These are phyloP conservation scores for Virgularia gustaviana DNA, from an alignment of 92 coral and sea anemone genomes.

Conservation along the genomic window DNA sequence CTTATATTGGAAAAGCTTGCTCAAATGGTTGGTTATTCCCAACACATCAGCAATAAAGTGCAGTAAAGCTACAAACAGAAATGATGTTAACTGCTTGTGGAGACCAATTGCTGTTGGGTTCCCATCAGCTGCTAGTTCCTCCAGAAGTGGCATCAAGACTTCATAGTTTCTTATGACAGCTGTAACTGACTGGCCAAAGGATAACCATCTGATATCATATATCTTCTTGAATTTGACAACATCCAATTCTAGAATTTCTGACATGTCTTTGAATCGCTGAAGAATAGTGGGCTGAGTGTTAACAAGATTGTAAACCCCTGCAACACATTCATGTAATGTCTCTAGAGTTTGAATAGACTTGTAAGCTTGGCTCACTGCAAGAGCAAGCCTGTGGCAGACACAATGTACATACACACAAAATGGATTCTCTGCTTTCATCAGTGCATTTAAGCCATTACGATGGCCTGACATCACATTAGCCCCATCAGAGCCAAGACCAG, in stretches of 20 bases:
- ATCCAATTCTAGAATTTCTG: slow-evolving; percentile 24
- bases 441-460: background rate
- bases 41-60: slow-evolving; percentile 36
- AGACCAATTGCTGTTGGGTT: slow-evolving; percentile 40
- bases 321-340: slow-evolving; percentile 11
- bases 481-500: slow-evolving; percentile 19
- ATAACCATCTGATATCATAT: slow-evolving; percentile 43
- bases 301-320: slow-evolving; percentile 14
- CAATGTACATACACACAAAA: slow-evolving; percentile 15
- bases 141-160: slow-evolving; percentile 23
- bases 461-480: background rate
- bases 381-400: slow-evolving; percentile 44
- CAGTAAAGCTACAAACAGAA: slow-evolving; percentile 24
- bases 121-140: slow-evolving; percentile 18
- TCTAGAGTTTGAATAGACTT: slow-evolving; percentile 18
- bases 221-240: slow-evolving; percentile 44
- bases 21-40: slow-evolving; percentile 30
- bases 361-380: slow-evolving; percentile 45
- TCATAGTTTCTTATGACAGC: slow-evolving; percentile 41
- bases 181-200: slow-evolving; percentile 42
- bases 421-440: slow-evolving; percentile 26
- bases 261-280: slow-evolving; percentile 23
- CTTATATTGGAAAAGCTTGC: slow-evolving; percentile 28
- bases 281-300: slow-evolving; percentile 31
- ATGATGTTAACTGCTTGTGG: slow-evolving; percentile 20